Percentiles rank a stretch among this genome's conserved stretches.
Conservation (phyloP, 2,888 invertebrate species). For the Lissocephala sabroskyi region DNA sequence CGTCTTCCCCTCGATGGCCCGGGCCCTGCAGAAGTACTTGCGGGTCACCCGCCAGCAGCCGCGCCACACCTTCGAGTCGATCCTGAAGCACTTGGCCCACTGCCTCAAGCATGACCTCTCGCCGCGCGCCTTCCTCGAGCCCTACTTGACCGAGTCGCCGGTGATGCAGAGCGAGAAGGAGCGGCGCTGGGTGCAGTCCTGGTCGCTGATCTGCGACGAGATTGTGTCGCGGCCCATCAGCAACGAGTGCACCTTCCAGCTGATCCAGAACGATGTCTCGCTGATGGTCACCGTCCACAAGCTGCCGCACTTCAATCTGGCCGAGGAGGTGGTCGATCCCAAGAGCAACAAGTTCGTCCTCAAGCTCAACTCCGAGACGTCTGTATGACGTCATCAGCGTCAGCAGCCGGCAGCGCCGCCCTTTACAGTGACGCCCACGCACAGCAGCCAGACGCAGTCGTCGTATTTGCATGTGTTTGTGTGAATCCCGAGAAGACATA, state of each 20-base stretch:
- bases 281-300: constrained; percentile 88
- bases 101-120: constrained; percentile 95
- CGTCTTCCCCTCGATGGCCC: constrained; percentile 96
- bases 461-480: constrained; percentile 70
- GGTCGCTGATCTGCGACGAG: constrained; percentile 96
- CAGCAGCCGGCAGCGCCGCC: constrained; percentile 54
- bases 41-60: constrained; percentile 97
- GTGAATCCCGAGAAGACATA: constrained; percentile 26
- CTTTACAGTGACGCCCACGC: constrained; percentile 59
- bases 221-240: constrained; percentile 89
- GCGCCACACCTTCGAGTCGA: constrained; percentile 93
- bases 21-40: constrained; percentile 96
- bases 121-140: constrained; percentile 95
- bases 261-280: constrained; percentile 94
- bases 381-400: constrained; percentile 81
- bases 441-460: constrained; percentile 70
- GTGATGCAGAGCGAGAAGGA: constrained; percentile 90
- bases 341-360: constrained; percentile 96
- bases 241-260: constrained; percentile 89
- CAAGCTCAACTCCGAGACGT: constrained; percentile 95
- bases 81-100: constrained; percentile 89
- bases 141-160: constrained; percentile 89
- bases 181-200: constrained; percentile 87
- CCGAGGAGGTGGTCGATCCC: constrained; percentile 96
- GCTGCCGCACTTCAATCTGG: constrained; percentile 94